Evolutionary conservation across 2,797 vertebrate species (phyloP).

Genomic region (Rhinogobio ventralis): DNA sequence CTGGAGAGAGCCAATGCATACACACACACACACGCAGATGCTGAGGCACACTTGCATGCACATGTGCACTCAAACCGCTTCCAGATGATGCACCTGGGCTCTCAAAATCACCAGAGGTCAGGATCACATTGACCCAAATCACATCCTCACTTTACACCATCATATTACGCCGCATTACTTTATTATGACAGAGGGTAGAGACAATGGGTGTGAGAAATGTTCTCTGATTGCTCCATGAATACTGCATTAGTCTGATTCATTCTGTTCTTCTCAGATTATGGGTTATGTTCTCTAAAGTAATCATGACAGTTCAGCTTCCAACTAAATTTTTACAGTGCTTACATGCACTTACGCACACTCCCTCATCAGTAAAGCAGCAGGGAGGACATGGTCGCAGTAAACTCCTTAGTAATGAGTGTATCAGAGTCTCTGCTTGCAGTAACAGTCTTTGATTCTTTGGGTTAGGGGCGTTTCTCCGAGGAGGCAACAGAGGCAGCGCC

Average conservation of each 20-base stretch:
- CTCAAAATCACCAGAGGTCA: constrained; percentile 8
- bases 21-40: constrained; percentile 27
- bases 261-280: constrained; percentile 6
- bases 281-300: constrained; percentile 8
- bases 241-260: constrained; percentile 14
- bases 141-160: neutral
- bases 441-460: neutral
- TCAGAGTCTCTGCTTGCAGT: neutral
- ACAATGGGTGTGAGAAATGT: neutral
- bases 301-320: constrained; percentile 6
- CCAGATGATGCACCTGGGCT: constrained; percentile 3
- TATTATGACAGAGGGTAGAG: constrained; percentile 2
- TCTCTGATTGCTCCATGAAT: constrained; percentile 6
- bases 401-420: constrained; percentile 5
- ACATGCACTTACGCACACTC: neutral
- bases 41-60: neutral
- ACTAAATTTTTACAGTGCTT: neutral
- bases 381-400: neutral
- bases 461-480: neutral
- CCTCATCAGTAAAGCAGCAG: constrained; percentile 1
- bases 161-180: neutral
- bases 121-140: constrained; percentile 21
- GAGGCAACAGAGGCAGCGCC: neutral
- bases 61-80: constrained; percentile 16
- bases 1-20: neutral